These are phyloP conservation scores for Tupiocoris notatus DNA, from an alignment of 2,888 invertebrate species.

Conservation along the genomic window DNA sequence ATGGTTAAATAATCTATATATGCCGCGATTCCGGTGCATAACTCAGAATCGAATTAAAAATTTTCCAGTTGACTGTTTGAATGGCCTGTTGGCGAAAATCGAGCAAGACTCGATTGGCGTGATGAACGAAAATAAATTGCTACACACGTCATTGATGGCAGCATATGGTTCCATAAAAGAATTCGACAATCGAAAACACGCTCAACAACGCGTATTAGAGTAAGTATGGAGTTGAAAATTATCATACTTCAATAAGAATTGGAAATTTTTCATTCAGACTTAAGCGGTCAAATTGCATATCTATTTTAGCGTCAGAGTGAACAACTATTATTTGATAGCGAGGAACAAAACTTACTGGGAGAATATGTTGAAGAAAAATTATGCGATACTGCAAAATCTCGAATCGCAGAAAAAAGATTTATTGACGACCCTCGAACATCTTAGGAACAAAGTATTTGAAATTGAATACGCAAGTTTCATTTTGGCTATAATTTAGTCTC, in stretches of 20 bases:
- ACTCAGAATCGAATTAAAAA: too few species aligned
- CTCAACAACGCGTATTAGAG: slow-evolving; percentile 1
- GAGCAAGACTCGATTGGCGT: slow-evolving; percentile 14
- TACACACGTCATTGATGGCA: slow-evolving; percentile 21
- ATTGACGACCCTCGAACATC: neutral
- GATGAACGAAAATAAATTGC: slow-evolving; percentile 16
- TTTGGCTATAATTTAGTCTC: too few species aligned
- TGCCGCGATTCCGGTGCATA: too few species aligned
- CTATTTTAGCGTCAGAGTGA: too few species aligned
- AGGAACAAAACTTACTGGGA: slow-evolving; percentile 22
- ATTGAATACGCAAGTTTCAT: too few species aligned
- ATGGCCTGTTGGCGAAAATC: slow-evolving; percentile 14
- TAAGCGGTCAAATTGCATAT: too few species aligned
- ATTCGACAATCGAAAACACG: slow-evolving; percentile 9
- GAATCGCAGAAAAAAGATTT: slow-evolving; percentile 4
- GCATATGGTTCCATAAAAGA: slow-evolving; percentile 21
- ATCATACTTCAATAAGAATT: too few species aligned
- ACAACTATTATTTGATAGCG: slow-evolving; percentile 25
- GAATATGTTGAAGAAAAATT: slow-evolving; percentile 17
- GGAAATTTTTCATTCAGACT: too few species aligned
- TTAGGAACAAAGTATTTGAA: slow-evolving; percentile 18
- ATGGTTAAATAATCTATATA: too few species aligned
- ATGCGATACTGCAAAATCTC: neutral
- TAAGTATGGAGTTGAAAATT: neutral
- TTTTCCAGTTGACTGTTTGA: slow-evolving; percentile 11